A percentile compares a stretch with the other conserved stretches of the same genome.
phyloP scores from a whole-genome alignment of 2,888 invertebrate genomes.

The Thelaira solivaga region DNA sequence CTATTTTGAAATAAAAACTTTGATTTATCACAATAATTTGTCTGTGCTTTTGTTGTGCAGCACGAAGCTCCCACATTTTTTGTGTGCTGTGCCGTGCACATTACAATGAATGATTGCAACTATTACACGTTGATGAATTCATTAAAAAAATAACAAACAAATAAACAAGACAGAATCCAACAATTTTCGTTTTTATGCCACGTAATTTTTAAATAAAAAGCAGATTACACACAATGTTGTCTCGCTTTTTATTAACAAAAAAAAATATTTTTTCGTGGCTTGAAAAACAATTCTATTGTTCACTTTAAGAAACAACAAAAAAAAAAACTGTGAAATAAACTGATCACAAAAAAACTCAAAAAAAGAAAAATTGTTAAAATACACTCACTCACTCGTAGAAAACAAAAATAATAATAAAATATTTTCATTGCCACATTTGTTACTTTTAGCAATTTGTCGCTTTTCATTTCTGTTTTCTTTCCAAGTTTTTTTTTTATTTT shows the following conservation, averaged over 20 bases:
- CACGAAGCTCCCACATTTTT: neutral
- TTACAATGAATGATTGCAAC: constrained; percentile 33
- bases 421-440: constrained; percentile 48
- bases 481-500: neutral
- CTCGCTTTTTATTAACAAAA: no score
- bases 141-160: neutral
- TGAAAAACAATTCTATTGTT: constrained; percentile 56
- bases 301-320: constrained; percentile 3
- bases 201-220: constrained; percentile 25
- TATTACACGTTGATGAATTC: constrained; percentile 27
- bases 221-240: no score
- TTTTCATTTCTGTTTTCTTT: constrained; percentile 22
- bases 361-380: constrained; percentile 12
- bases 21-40: constrained; percentile 30
- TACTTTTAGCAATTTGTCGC: constrained; percentile 54
- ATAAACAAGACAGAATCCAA: no score
- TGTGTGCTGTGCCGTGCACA: no score
- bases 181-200: neutral
- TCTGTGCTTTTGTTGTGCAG: constrained; percentile 11
- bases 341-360: constrained; percentile 4
- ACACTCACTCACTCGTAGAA: no score
- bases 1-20: neutral
- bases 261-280: constrained; percentile 27
- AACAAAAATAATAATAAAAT: constrained; percentile 20
- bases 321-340: neutral